A percentile compares a stretch with the other conserved stretches of the same genome.
Conservation (phyloP, 2,113 vertebrate genomes). For the Prinia subflava region DNA sequence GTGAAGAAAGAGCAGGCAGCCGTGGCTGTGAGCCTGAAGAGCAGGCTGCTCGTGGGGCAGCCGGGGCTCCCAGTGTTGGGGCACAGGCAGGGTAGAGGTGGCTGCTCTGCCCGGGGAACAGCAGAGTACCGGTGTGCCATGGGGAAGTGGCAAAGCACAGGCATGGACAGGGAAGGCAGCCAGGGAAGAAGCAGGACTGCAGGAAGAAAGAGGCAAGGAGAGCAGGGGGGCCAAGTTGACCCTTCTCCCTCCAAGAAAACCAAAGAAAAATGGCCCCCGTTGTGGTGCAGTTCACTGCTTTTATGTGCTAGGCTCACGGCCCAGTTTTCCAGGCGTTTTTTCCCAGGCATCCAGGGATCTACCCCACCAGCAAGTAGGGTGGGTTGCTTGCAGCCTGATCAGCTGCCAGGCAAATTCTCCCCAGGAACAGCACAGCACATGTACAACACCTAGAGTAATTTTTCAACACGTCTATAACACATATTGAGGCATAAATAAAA, state of each 20-base stretch:
- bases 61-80: rapidly evolving
- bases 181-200: neutral
- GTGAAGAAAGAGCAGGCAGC: neutral
- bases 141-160: neutral
- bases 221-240: rapidly evolving
- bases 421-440: neutral
- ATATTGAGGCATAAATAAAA: neutral
- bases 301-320: neutral
- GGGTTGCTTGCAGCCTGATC: neutral
- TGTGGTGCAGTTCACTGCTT: neutral
- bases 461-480: neutral
- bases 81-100: neutral
- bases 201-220: neutral
- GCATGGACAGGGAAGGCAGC: no score
- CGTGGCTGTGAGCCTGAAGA: neutral
- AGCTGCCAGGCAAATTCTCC: neutral
- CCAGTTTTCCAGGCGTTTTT: neutral
- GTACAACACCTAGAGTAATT: neutral
- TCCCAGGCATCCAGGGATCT: no score
- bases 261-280: neutral
- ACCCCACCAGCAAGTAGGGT: rapidly evolving
- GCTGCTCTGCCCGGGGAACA: neutral
- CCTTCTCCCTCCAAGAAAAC: neutral
- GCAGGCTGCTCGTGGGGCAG: neutral
- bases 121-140: neutral